These are phyloP conservation scores for Caenorhabditis sp. DNA, from an alignment of 2,888 invertebrate species.

Conservation along the genomic window DNA sequence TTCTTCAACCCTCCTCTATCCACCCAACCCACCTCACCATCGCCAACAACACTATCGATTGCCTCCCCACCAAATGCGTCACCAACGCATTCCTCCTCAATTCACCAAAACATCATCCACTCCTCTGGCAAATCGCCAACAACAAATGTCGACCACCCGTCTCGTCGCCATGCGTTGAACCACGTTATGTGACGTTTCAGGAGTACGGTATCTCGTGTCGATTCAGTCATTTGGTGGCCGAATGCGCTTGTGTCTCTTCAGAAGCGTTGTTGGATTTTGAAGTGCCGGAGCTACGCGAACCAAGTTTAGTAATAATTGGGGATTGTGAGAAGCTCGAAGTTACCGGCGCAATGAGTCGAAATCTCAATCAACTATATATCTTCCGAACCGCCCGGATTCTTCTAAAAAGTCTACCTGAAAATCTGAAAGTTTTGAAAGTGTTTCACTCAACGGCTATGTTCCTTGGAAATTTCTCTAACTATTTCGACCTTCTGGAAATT, in stretches of 20 bases:
- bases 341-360: slow-evolving; percentile 13
- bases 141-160: slow-evolving; percentile 34
- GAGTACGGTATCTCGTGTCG: slow-evolving; percentile 27
- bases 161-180: slow-evolving; percentile 13
- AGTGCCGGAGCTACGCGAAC: neutral
- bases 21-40: slow-evolving; percentile 30
- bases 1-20: slow-evolving; percentile 10
- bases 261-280: neutral
- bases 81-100: slow-evolving; percentile 38
- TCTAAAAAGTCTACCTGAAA: slow-evolving; percentile 5
- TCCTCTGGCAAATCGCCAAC: slow-evolving; percentile 28
- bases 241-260: slow-evolving; percentile 17
- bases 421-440: slow-evolving; percentile 20
- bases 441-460: slow-evolving; percentile 34
- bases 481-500: slow-evolving; percentile 9
- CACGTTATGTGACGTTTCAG: slow-evolving; percentile 11
- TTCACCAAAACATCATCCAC: slow-evolving; percentile 30
- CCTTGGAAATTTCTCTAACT: neutral
- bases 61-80: slow-evolving; percentile 22
- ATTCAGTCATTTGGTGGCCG: slow-evolving; percentile 21
- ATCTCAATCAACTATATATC: slow-evolving; percentile 25
- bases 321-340: slow-evolving; percentile 15
- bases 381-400: slow-evolving; percentile 18
- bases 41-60: slow-evolving; percentile 43
- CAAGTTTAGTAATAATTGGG: slow-evolving; percentile 6